phyloP scores from a whole-genome alignment of 2,888 invertebrate species.

The Tetropium fuscum region DNA sequence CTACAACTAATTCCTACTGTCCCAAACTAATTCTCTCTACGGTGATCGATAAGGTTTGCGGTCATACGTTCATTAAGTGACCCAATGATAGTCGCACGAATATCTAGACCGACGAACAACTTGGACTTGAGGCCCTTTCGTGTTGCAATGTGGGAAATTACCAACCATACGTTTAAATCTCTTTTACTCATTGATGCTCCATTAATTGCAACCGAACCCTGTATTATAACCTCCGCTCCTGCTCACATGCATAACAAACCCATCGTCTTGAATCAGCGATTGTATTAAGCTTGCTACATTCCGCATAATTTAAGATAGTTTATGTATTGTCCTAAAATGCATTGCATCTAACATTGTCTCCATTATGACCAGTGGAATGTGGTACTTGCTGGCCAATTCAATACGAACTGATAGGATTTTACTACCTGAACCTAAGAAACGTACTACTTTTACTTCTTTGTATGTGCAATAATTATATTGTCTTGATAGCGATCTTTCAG shows the following conservation, averaged over 20 bases:
- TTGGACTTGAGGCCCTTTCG: conserved; percentile 48
- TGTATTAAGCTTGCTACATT: conserved; percentile 16
- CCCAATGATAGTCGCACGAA: conserved; percentile 40
- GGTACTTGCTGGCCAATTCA: too few species aligned
- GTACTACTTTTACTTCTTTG: too few species aligned
- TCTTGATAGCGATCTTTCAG: too few species aligned
- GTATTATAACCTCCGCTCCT: conserved; percentile 49
- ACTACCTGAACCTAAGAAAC: too few species aligned
- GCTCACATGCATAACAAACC: conserved; percentile 49
- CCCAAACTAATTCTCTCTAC: conserved; percentile 10
- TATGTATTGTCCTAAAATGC: background rate
- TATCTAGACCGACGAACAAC: conserved; percentile 34
- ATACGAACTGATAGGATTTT: too few species aligned
- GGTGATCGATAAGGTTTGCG: conserved; percentile 54
- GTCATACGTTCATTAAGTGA: conserved; percentile 57
- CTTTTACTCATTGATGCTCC: conserved; percentile 55
- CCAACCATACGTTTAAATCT: conserved; percentile 47
- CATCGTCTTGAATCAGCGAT: conserved; percentile 35
- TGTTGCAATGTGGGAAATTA: conserved; percentile 44
- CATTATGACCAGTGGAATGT: too few species aligned
- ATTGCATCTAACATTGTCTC: too few species aligned
- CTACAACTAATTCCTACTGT: background rate
- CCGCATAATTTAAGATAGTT: conserved; percentile 19
- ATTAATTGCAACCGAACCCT: conserved; percentile 53
- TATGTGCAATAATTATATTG: too few species aligned